Evolutionary conservation across 2,888 invertebrate species (phyloP).

Genomic region (Theodoxus fluviatilis): DNA sequence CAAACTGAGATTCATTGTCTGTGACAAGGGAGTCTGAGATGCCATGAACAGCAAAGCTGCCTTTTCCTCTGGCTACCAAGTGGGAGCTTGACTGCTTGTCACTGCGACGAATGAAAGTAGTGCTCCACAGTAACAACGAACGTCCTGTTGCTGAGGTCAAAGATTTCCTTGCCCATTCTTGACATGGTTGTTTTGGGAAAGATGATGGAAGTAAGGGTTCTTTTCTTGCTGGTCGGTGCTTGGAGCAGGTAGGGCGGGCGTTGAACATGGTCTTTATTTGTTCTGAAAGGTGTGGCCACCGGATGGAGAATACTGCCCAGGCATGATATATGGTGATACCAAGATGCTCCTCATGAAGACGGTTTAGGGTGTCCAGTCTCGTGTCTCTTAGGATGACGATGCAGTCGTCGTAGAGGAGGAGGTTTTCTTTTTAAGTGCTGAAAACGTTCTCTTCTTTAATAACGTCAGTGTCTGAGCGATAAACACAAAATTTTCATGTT

Average conservation of each 20-base stretch:
- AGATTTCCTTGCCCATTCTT: constrained; percentile 16
- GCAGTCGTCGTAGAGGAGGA: too few species aligned
- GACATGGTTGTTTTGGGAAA: constrained; percentile 16
- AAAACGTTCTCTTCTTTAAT: too few species aligned
- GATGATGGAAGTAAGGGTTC: constrained; percentile 15
- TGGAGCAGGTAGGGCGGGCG: constrained; percentile 1
- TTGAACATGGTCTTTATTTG: constrained; percentile 7
- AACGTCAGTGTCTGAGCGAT: too few species aligned
- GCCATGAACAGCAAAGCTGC: constrained; percentile 21
- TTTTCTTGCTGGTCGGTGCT: background rate
- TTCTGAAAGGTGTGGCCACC: constrained; percentile 15
- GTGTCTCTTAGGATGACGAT: too few species aligned
- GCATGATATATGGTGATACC: constrained; percentile 22
- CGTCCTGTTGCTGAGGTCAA: background rate
- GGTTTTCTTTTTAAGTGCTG: too few species aligned
- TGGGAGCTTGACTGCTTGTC: constrained; percentile 6
- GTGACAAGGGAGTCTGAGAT: constrained; percentile 12
- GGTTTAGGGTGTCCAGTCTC: too few species aligned
- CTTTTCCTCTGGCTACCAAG: background rate
- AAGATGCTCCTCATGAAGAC: too few species aligned
- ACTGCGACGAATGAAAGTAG: background rate
- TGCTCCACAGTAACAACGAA: constrained; percentile 20
- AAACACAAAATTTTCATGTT: too few species aligned
- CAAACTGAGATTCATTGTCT: constrained; percentile 22
- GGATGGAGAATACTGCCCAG: background rate